A percentile compares a stretch with the other conserved stretches of the same genome.
Conservation (phyloP, 1,140 invertebrate species). For the Ceratoteleas bidentatus region DNA sequence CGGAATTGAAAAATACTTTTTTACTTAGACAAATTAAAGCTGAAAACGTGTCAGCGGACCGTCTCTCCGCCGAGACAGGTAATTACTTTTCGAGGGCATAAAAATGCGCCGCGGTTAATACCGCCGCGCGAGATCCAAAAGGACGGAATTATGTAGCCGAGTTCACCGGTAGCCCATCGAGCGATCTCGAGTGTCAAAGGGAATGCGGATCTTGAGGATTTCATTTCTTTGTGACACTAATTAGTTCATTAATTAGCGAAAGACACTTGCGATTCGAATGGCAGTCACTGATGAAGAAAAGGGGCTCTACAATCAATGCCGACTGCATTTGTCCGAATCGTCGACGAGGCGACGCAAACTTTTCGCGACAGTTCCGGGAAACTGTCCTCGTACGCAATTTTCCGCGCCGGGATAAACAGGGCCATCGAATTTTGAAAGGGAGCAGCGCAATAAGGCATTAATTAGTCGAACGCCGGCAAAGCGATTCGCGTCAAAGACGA, state of each 20-base stretch:
- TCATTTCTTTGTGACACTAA: conserved; percentile 53
- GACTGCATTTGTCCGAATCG: conserved; percentile 11
- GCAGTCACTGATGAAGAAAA: conserved; percentile 20
- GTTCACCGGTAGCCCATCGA: conserved; percentile 41
- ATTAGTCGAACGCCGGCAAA: conserved; percentile 21
- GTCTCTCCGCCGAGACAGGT: conserved; percentile 18
- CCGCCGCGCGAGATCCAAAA: conserved; percentile 27
- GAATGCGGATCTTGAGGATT: conserved; percentile 28
- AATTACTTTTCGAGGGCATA: conserved; percentile 36
- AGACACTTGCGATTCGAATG: conserved; percentile 31
- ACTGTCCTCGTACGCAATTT: neutral
- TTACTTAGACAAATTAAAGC: conserved; percentile 4
- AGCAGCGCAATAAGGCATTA: neutral
- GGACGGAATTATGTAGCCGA: conserved; percentile 45
- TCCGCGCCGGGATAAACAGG: neutral
- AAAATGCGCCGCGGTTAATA: conserved; percentile 32
- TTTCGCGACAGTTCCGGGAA: neutral
- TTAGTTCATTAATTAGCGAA: conserved; percentile 54
- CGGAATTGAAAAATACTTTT: neutral
- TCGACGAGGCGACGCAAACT: conserved; percentile 12
- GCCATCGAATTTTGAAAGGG: neutral
- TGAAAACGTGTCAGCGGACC: conserved; percentile 1
- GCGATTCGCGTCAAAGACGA: conserved; percentile 19
- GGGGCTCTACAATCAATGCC: conserved; percentile 32
- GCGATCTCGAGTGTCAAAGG: conserved; percentile 43